Evolutionary conservation across 2,797 vertebrate species (phyloP).

Genomic region (Helarctos malayanus): DNA sequence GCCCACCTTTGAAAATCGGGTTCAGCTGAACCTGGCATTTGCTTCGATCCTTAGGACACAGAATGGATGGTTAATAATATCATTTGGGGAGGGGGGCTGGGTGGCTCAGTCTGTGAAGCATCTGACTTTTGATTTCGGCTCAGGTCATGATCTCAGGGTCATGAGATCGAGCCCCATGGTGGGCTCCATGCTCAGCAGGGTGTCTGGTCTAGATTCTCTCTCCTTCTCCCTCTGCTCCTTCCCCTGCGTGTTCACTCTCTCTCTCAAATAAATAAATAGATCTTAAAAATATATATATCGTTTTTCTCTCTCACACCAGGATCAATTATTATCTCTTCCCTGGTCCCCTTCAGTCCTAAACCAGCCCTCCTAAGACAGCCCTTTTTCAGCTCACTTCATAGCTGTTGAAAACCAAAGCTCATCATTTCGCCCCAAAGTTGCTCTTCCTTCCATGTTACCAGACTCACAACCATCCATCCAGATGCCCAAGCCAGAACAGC

Average conservation of each 20-base stretch:
- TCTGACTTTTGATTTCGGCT: not conserved
- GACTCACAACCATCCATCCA: not conserved
- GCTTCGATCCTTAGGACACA: not conserved
- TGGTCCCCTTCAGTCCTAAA: not conserved
- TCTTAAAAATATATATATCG: not conserved
- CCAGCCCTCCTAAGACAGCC: not conserved
- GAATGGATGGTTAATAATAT: not conserved
- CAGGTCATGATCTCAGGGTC: not conserved
- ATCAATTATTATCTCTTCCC: not conserved
- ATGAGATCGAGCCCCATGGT: not conserved
- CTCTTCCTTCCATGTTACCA: not conserved
- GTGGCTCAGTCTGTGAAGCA: not conserved
- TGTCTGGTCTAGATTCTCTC: not conserved
- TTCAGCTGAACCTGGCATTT: not conserved
- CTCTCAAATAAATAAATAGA: not conserved
- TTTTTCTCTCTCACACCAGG: not conserved
- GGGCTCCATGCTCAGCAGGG: not conserved
- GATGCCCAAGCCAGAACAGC: not conserved
- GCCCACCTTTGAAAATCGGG: not conserved
- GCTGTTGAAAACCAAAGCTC: not conserved
- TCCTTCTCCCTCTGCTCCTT: not conserved
- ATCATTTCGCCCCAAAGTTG: not conserved
- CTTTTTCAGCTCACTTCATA: not conserved
- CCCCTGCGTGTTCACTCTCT: not conserved
- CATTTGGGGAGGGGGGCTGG: not conserved